Percentiles rank a stretch among this genome's conserved stretches.
These are phyloP conservation scores for Haliaeetus leucogaster DNA, from an alignment of 2,113 vertebrate species.

Conservation along the genomic window DNA sequence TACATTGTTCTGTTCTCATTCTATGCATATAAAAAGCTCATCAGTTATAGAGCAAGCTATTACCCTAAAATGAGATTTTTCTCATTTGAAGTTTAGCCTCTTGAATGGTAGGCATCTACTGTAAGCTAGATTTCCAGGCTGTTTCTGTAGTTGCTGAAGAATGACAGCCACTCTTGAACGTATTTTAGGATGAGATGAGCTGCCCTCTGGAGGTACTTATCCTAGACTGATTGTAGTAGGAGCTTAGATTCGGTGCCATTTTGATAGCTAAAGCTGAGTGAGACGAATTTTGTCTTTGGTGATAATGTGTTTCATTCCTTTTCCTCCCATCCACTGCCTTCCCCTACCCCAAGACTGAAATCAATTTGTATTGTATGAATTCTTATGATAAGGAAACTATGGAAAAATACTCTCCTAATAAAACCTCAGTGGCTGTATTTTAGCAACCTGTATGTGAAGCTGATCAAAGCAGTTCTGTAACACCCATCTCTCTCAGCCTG, in stretches of 20 bases:
- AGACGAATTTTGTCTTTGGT: background rate
- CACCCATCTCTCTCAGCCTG: background rate
- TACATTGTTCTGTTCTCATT: background rate
- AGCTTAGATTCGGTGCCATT: background rate
- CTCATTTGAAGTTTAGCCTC: background rate
- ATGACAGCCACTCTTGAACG: background rate
- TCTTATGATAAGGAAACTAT: background rate
- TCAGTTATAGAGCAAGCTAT: background rate
- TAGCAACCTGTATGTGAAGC: conserved; percentile 10
- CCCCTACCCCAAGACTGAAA: background rate
- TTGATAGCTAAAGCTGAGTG: background rate
- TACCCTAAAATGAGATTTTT: background rate
- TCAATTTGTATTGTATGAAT: background rate
- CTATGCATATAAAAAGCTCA: background rate
- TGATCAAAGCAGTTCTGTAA: background rate
- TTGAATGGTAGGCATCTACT: background rate
- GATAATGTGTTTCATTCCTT: background rate
- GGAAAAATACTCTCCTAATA: background rate
- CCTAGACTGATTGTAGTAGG: background rate
- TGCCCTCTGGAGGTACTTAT: background rate
- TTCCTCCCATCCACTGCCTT: background rate
- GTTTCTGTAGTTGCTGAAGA: background rate
- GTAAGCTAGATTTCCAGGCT: background rate
- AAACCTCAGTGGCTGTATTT: conserved; percentile 36
- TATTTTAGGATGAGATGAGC: background rate